A percentile compares a stretch with the other conserved stretches of the same genome.
phyloP scores from a whole-genome alignment of 2,888 invertebrate species.

The Orthonevra nobilis region DNA sequence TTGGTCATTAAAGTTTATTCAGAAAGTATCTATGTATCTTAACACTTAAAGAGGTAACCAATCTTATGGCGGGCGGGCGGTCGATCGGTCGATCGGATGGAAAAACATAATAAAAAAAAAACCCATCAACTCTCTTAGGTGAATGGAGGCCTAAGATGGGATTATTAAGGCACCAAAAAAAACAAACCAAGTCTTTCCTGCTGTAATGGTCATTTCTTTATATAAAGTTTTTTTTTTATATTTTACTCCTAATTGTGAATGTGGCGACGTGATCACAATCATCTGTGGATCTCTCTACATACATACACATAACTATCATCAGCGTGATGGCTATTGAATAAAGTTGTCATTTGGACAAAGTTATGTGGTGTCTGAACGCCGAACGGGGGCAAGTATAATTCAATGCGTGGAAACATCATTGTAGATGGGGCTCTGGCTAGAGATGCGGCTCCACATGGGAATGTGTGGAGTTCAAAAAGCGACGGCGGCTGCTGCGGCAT shows the following conservation, averaged over 20 bases:
- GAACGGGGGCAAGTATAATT: neutral
- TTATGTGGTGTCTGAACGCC: neutral
- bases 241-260: neutral
- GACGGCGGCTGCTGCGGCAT: too few species aligned
- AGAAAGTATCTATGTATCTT: constrained; percentile 14
- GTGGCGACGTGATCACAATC: neutral
- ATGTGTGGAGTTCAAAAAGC: too few species aligned
- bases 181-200: constrained; percentile 1
- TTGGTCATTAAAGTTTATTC: constrained; percentile 28
- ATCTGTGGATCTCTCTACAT: too few species aligned
- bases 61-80: too few species aligned
- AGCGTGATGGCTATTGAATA: constrained; percentile 1
- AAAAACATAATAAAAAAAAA: neutral
- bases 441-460: too few species aligned
- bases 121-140: neutral
- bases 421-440: too few species aligned
- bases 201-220: constrained; percentile 3
- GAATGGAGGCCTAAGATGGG: neutral
- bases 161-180: neutral
- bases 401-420: neutral
- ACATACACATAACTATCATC: neutral
- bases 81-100: too few species aligned
- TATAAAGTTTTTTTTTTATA: too few species aligned
- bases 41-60: too few species aligned
- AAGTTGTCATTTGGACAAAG: neutral